A percentile compares a stretch with the other conserved stretches of the same genome.
Conservation (phyloP, 2,113 vertebrate species). For the Dipodomys spectabilis region DNA sequence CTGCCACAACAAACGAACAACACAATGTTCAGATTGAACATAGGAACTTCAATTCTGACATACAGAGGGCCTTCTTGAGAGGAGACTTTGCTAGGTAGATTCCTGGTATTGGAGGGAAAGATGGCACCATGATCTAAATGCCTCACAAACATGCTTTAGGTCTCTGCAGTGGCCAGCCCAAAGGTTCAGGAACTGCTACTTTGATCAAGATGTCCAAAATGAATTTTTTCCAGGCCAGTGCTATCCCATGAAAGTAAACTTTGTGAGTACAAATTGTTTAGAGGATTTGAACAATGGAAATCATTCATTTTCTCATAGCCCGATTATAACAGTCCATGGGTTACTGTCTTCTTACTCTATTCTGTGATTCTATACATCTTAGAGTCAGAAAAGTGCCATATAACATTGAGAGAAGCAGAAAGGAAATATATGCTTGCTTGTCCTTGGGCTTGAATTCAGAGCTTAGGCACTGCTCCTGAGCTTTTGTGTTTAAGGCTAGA, state of each 20-base stretch:
- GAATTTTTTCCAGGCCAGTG: not conserved
- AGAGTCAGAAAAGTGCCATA: not conserved
- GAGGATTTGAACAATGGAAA: not conserved
- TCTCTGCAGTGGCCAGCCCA: not conserved
- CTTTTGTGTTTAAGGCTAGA: too few species aligned
- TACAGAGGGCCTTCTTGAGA: not conserved
- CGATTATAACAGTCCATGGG: not conserved
- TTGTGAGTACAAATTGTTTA: not conserved
- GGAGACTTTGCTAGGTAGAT: not conserved
- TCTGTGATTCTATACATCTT: not conserved
- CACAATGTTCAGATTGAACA: not conserved
- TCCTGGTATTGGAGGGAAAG: not conserved
- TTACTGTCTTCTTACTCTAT: not conserved
- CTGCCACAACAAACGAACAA: not conserved
- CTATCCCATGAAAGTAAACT: not conserved
- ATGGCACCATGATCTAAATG: not conserved
- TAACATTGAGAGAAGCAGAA: not conserved
- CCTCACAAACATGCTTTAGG: not conserved
- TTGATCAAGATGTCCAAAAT: not conserved
- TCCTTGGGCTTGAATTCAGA: too few species aligned
- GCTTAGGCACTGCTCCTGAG: too few species aligned
- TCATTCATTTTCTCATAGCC: not conserved
- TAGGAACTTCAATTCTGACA: conserved; percentile 30
- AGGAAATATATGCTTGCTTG: too few species aligned
- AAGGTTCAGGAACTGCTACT: not conserved